Evolutionary conservation across 2,113 vertebrate species (phyloP).

Genomic region (Cyprinodon variegatus): DNA sequence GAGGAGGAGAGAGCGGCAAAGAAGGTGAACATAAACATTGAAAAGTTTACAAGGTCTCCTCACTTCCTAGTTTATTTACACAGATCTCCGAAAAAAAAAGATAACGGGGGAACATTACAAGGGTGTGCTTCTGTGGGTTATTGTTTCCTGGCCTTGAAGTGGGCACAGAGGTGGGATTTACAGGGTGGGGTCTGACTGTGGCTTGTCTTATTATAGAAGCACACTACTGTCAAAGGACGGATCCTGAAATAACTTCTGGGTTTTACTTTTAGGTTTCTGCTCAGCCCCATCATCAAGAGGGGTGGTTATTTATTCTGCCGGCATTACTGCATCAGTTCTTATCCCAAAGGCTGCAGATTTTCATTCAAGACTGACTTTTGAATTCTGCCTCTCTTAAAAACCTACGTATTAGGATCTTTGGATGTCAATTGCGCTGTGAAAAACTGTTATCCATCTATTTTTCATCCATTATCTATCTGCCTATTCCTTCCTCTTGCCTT

Average conservation of each 20-base stretch:
- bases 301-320: not conserved
- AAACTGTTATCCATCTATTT: not conserved
- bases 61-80: conserved; percentile 28
- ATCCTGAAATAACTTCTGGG: conserved; percentile 9
- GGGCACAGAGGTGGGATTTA: conserved; percentile 12
- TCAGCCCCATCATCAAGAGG: not conserved
- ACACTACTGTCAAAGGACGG: conserved; percentile 7
- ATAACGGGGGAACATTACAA: conserved; percentile 20
- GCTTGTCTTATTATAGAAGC: conserved; percentile 19
- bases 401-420: too few species aligned
- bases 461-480: not conserved
- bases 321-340: not conserved
- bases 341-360: not conserved
- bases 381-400: not conserved
- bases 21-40: conserved; percentile 22
- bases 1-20: not conserved
- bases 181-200: not conserved
- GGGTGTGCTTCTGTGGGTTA: conserved; percentile 13
- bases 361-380: not conserved
- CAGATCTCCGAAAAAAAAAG: conserved; percentile 21
- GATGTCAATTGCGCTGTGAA: not conserved
- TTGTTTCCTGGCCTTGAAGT: conserved; percentile 37
- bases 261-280: not conserved
- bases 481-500: not conserved
- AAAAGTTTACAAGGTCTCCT: conserved; percentile 29